A percentile compares a stretch with the other conserved stretches of the same genome.
phyloP scores from a whole-genome alignment of 2,113 vertebrate genomes.

The Tamias sibiricus region DNA sequence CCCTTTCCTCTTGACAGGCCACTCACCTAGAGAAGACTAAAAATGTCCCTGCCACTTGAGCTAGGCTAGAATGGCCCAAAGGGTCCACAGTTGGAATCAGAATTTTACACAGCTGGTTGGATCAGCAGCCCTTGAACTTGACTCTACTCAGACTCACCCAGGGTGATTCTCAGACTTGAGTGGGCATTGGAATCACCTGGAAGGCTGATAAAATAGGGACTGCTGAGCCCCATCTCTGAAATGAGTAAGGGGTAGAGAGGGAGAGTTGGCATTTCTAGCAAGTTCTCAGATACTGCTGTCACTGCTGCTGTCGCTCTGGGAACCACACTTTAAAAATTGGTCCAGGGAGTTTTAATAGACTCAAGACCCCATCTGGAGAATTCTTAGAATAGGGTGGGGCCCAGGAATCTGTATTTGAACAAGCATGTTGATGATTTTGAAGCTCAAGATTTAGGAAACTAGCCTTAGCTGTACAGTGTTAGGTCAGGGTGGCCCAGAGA shows the following conservation, averaged over 20 bases:
- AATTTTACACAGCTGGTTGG: background rate
- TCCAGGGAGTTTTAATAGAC: background rate
- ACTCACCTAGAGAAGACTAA: background rate
- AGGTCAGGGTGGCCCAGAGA: background rate
- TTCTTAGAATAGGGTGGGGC: background rate
- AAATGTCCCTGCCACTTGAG: background rate
- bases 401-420: background rate
- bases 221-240: background rate
- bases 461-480: background rate
- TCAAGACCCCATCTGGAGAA: background rate
- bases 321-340: background rate
- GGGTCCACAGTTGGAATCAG: background rate
- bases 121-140: background rate
- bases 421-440: background rate
- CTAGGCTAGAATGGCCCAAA: background rate
- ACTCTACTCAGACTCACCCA: background rate
- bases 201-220: background rate
- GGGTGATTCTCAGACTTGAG: background rate
- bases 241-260: background rate
- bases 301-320: background rate
- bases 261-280: background rate
- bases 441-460: background rate
- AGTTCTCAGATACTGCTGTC: background rate
- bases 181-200: background rate
- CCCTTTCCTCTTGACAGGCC: slow-evolving; percentile 21